These are phyloP conservation scores for Cirrhinus molitorella DNA, from an alignment of 2,797 vertebrate genomes.

Conservation along the genomic window DNA sequence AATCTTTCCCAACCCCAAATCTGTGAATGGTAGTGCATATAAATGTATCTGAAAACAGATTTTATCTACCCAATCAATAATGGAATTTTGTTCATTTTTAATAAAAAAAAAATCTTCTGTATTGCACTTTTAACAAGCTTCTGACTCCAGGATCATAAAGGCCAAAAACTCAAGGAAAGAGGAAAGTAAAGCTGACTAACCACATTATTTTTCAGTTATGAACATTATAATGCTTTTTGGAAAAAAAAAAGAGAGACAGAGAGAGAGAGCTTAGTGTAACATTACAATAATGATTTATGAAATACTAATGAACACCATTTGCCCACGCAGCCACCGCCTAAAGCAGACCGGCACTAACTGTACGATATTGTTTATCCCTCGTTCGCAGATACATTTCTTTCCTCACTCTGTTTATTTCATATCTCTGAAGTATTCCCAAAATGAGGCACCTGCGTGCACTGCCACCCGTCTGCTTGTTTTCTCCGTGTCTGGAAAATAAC, in stretches of 20 bases:
- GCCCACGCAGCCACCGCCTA: slow-evolving; percentile 50
- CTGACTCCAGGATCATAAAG: slow-evolving; percentile 8
- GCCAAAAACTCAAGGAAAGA: neutral
- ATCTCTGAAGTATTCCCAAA: slow-evolving; percentile 63
- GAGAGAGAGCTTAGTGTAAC: slow-evolving; percentile 2
- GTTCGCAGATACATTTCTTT: slow-evolving; percentile 52
- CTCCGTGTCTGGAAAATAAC: slow-evolving; percentile 82
- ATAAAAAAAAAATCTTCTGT: too few species aligned
- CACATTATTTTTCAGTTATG: neutral
- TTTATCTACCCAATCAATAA: neutral
- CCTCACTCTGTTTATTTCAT: slow-evolving; percentile 59
- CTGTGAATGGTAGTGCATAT: neutral
- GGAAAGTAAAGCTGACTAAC: neutral
- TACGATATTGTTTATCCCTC: slow-evolving; percentile 53
- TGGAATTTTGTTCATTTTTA: neutral
- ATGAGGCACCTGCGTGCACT: slow-evolving; percentile 76
- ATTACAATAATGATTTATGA: slow-evolving; percentile 47
- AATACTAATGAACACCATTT: slow-evolving; percentile 54
- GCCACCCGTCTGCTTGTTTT: slow-evolving; percentile 81
- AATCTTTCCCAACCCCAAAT: neutral
- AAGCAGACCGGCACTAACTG: slow-evolving; percentile 52
- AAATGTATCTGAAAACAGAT: neutral
- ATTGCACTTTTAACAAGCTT: slow-evolving; percentile 41
- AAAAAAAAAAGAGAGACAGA: neutral
- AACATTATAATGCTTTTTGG: neutral